Evolutionary conservation across 2,113 vertebrate genomes (phyloP).

Genomic region (Zosterops borbonicus): DNA sequence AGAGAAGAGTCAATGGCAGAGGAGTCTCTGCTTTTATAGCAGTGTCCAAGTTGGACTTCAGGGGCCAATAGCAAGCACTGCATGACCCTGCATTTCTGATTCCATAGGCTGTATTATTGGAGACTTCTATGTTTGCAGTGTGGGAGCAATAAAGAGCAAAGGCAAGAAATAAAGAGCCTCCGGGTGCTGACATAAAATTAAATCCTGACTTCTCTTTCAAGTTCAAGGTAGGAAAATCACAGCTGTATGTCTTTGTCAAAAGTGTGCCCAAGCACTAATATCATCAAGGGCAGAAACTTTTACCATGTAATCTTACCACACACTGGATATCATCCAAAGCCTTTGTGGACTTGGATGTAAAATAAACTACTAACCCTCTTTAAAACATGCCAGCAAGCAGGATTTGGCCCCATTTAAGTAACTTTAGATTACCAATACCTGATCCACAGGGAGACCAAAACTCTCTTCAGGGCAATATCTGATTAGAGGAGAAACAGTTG

Average conservation of each 20-base stretch:
- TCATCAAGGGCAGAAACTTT: slow-evolving; percentile 38
- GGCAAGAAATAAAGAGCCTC: slow-evolving; percentile 66
- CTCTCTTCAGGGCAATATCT: slow-evolving; percentile 32
- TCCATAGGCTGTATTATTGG: slow-evolving; percentile 43
- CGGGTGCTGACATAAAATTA: slow-evolving; percentile 61
- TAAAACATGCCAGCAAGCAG: background rate
- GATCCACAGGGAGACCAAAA: slow-evolving; percentile 24
- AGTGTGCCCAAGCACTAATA: slow-evolving; percentile 41
- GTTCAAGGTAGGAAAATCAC: slow-evolving; percentile 70
- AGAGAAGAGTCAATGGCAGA: slow-evolving; percentile 31
- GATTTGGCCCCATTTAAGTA: slow-evolving; percentile 34
- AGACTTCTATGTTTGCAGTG: slow-evolving; percentile 26
- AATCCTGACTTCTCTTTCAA: slow-evolving; percentile 63
- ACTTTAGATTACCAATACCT: slow-evolving; percentile 9
- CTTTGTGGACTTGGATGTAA: background rate
- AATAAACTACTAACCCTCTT: background rate
- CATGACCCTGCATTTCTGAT: slow-evolving; percentile 41
- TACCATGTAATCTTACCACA: slow-evolving; percentile 2
- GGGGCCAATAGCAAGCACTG: slow-evolving; percentile 38
- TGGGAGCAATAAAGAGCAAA: slow-evolving; percentile 65
- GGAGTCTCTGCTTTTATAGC: slow-evolving; percentile 30
- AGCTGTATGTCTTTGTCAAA: slow-evolving; percentile 47
- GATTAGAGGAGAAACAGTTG: slow-evolving; percentile 48
- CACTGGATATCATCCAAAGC: background rate
- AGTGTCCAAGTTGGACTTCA: slow-evolving; percentile 42